A percentile compares a stretch with the other conserved stretches of the same genome.
phyloP scores from a whole-genome alignment of 2,888 invertebrate species.

The Eupithecia subfuscata region DNA sequence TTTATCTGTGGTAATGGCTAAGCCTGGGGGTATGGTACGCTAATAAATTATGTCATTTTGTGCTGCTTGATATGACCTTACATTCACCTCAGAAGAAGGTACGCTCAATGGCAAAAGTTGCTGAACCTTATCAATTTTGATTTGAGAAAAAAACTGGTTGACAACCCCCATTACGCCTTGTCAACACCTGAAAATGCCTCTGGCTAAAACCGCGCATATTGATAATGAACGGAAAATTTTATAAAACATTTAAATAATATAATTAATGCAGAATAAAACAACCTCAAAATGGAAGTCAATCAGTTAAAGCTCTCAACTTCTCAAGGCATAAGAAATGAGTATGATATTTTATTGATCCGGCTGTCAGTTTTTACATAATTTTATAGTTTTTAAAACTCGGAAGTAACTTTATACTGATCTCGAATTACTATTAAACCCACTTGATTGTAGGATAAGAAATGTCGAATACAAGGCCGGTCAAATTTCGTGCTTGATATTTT shows the following conservation, averaged over 20 bases:
- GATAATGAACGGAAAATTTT: neutral
- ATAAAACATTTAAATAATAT: neutral
- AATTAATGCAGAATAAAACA: neutral
- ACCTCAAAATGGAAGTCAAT: constrained; percentile 3
- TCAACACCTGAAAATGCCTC: neutral
- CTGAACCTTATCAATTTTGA: no score
- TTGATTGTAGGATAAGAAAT: constrained; percentile 33
- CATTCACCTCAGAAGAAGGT: constrained; percentile 55
- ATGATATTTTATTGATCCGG: constrained; percentile 20
- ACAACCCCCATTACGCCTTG: neutral
- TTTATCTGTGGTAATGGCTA: constrained; percentile 36
- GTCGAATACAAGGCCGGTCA: constrained; percentile 27
- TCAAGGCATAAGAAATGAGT: constrained; percentile 10
- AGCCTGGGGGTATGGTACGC: constrained; percentile 58
- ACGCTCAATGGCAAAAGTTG: neutral
- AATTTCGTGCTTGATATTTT: constrained; percentile 19
- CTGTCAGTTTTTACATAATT: constrained; percentile 17
- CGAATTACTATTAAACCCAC: constrained; percentile 26
- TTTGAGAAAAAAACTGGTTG: neutral
- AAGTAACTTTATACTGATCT: constrained; percentile 24
- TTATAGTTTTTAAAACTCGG: constrained; percentile 22
- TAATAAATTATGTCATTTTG: constrained; percentile 64
- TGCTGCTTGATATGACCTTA: constrained; percentile 63
- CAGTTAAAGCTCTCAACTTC: neutral
- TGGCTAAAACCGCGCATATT: neutral